Base-by-base conservation (phyloP, 2,113 vertebrate species). In the Hyla sarda region DNA sequence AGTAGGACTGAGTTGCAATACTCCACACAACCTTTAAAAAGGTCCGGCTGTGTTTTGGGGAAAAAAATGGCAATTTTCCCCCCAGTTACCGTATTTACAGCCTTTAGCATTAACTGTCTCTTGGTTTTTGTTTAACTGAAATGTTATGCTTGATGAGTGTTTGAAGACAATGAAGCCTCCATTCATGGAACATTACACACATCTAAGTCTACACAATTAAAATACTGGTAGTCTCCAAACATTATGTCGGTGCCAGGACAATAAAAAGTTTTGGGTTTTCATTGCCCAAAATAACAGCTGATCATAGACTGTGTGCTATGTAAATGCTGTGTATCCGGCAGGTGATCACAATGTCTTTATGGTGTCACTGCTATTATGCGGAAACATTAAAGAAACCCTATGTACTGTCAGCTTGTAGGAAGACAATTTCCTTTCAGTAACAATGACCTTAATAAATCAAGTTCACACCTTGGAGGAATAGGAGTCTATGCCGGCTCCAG, bases 401-500 rank as follows among this genome's bases (percentile, higher is more conserved):
- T 37, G 12, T 16, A 62, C 34, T 45, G 54, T 8, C 54, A 16
- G 54, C 56, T 80, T 45, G 13, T 60, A 80, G 34, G 21, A 80
- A 60, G 21, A 58, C 17, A 41, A 80, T 80, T 80, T 60, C 32
- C 37, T 62, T 47, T 47, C 13, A 62, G 37, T 32, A 62, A 62
- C 77, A 60, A 80, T 62, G 56, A 28, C 37, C 4, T 30, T 7
- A 81, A 62, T 19, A 56, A 21, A 19, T 58, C 34, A 10, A 37
- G 17, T 81, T 81, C 56, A 81, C 78, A 65, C 78, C 78, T 62
- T 60, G 17, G 10, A 58, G 21, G 76, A 32, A 12, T 30, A 21
- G 28, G 10, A 23, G 47, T 13, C 52, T 60, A 3, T 50, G 2
- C 30, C 32, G 77, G 54, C 54, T 80, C 77, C 77, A 17, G 32